Conservation (phyloP, 2,113 vertebrate species). For the Alethe diademata region DNA sequence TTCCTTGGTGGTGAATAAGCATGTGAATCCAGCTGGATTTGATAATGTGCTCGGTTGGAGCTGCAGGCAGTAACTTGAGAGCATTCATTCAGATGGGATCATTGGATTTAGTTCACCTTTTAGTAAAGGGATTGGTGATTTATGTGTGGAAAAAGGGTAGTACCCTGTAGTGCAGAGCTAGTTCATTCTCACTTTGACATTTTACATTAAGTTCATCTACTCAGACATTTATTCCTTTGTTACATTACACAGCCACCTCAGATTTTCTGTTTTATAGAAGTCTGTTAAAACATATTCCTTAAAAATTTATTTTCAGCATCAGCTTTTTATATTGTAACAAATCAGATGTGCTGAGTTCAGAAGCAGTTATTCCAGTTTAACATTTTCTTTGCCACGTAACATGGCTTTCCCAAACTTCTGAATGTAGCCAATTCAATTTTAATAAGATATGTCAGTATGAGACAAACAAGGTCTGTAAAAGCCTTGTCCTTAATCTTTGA, state of each 20-base stretch:
- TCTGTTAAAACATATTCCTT: not conserved
- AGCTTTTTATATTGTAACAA: not conserved
- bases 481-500: not conserved
- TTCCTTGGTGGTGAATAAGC: not conserved
- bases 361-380: not conserved
- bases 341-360: not conserved
- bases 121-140: not conserved
- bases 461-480: not conserved
- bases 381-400: not conserved
- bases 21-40: not conserved
- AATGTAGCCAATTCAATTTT: not conserved
- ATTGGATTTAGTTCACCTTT: constrained; percentile 6
- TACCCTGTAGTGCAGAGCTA: not conserved
- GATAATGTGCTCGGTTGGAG: not conserved
- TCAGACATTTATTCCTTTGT: not conserved
- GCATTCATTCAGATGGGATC: not conserved
- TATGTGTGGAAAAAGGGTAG: not conserved
- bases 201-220: not conserved
- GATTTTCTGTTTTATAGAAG: not conserved
- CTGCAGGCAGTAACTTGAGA: not conserved
- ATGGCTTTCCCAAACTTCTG: not conserved
- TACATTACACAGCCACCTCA: not conserved
- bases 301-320: not conserved
- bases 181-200: not conserved
- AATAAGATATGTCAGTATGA: not conserved